These are phyloP conservation scores for Grammomys surdaster DNA, from an alignment of 2,113 vertebrate genomes.

Conservation along the genomic window DNA sequence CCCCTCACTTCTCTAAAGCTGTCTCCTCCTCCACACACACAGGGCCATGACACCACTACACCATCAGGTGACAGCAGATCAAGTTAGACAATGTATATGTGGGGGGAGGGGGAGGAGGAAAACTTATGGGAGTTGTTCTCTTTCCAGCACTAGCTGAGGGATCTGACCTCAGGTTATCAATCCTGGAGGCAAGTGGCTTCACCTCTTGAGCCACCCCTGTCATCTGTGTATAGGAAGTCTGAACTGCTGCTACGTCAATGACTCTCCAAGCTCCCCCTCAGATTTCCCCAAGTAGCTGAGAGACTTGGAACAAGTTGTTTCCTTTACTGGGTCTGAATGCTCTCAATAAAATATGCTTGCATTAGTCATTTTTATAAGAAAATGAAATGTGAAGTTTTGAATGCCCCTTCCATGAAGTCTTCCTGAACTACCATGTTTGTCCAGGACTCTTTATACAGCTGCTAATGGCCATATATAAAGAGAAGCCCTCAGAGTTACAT, in stretches of 20 bases:
- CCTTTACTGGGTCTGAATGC: background rate
- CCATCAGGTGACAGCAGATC: background rate
- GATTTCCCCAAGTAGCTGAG: background rate
- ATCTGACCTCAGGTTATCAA: background rate
- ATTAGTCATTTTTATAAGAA: background rate
- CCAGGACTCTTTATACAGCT: background rate
- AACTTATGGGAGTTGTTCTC: background rate
- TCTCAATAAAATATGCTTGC: slow-evolving; percentile 36
- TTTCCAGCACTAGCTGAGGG: background rate
- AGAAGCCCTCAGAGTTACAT: background rate
- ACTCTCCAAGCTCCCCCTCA: background rate
- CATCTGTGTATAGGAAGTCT: background rate
- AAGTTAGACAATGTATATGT: background rate
- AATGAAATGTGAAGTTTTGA: background rate
- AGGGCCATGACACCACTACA: background rate
- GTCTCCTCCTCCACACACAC: background rate
- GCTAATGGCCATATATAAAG: background rate
- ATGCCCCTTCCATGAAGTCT: background rate
- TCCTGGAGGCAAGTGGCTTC: background rate
- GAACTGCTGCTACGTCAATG: background rate
- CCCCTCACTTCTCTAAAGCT: background rate
- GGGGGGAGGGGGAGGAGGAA: background rate
- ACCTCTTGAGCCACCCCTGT: background rate
- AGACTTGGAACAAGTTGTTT: background rate
- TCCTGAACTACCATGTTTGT: background rate